phyloP scores from a whole-genome alignment of 2,113 vertebrate species.

The Helogale parvula region DNA sequence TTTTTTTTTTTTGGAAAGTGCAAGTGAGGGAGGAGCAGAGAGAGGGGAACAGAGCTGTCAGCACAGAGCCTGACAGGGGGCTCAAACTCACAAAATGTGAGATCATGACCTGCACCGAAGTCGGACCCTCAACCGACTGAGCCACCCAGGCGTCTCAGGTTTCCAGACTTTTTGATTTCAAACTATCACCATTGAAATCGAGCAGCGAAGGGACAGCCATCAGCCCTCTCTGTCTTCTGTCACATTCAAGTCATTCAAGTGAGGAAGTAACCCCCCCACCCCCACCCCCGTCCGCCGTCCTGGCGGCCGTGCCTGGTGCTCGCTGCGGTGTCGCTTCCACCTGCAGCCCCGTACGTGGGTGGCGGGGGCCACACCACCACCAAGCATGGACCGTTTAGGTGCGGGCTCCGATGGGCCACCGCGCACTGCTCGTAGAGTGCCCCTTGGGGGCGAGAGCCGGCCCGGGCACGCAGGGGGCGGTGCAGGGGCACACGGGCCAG shows the following conservation, averaged over 20 bases:
- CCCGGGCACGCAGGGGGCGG: not conserved
- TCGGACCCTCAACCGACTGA: too few relatives aligned
- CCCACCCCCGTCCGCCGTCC: not conserved
- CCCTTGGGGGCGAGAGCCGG: not conserved
- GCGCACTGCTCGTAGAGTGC: not conserved
- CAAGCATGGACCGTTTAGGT: accelerated
- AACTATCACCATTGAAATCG: not conserved
- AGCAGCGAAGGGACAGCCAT: not conserved
- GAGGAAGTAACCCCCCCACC: too few relatives aligned
- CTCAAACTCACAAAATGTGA: too few relatives aligned
- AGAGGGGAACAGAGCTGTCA: too few relatives aligned
- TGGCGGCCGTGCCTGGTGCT: accelerated
- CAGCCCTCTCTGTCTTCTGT: not conserved
- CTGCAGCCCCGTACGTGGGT: not conserved
- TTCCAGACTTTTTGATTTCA: not conserved
- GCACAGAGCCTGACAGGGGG: too few relatives aligned
- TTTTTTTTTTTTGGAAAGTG: not conserved
- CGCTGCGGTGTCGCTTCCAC: accelerated
- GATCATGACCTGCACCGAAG: too few relatives aligned
- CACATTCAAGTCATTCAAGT: accelerated
- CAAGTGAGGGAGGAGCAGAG: too few relatives aligned
- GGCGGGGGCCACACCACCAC: not conserved
- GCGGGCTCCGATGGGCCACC: not conserved
- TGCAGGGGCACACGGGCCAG: not conserved
- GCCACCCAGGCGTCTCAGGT: too few relatives aligned